These are phyloP conservation scores for Leptobrachium leishanense DNA, from an alignment of 2,113 vertebrate genomes.

Conservation along the genomic window DNA sequence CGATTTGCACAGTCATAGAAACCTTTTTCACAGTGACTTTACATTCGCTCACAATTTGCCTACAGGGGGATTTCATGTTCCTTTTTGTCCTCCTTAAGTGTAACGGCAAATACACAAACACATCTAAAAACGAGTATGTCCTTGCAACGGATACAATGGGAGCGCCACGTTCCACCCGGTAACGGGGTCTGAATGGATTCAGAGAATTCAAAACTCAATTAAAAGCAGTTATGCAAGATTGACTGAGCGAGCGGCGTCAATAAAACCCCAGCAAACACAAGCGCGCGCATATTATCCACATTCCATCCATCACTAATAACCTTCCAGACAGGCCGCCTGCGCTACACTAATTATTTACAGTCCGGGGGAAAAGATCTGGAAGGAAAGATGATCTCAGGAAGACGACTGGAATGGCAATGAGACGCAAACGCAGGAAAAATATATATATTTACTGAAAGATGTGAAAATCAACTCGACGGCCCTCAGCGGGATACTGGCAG, in stretches of 20 bases:
- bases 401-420: not conserved
- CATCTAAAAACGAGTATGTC: no score
- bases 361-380: not conserved
- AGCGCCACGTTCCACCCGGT: no score
- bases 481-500: no score
- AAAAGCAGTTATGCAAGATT: not conserved
- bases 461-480: no score
- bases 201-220: not conserved
- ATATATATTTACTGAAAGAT: no score
- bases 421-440: not conserved
- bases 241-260: not conserved
- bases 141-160: no score
- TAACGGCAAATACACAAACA: no score
- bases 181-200: not conserved
- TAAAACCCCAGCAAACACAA: not conserved
- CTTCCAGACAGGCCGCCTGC: not conserved
- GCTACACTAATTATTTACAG: not conserved
- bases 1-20: no score
- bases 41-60: no score
- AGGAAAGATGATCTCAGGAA: not conserved
- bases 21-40: no score
- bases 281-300: not conserved
- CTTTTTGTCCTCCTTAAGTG: no score
- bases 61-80: no score
- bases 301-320: not conserved